phyloP scores from a whole-genome alignment of 2,113 vertebrate genomes.

The Lepus americanus region DNA sequence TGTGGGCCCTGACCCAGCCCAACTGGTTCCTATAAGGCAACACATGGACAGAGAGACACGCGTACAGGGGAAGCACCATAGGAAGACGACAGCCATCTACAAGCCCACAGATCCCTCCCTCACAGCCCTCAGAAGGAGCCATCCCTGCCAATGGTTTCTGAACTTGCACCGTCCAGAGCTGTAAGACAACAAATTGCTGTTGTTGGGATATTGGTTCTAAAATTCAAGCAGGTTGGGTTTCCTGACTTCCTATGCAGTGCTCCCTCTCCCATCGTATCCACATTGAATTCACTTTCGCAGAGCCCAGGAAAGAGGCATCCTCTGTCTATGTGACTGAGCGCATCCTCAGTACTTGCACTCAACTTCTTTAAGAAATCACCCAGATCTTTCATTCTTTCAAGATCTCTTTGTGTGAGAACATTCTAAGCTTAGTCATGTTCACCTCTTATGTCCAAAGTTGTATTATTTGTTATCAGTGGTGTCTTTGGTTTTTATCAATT shows the following conservation, averaged over 20 bases:
- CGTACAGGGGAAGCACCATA: not conserved
- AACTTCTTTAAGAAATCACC: slow-evolving; percentile 6
- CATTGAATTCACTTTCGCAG: not conserved
- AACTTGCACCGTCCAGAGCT: not conserved
- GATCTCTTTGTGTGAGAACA: not conserved
- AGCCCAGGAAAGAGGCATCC: not conserved
- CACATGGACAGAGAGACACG: not conserved
- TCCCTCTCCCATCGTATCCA: not conserved
- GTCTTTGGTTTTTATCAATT: not conserved
- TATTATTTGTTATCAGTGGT: not conserved
- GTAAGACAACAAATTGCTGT: not conserved
- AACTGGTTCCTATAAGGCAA: not conserved
- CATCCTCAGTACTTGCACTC: not conserved
- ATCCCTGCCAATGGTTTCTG: not conserved
- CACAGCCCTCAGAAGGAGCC: not conserved
- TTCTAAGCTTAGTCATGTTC: not conserved
- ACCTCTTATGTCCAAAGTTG: not conserved
- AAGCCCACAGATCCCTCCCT: not conserved
- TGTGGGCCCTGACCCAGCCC: not conserved
- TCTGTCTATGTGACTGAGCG: slow-evolving; percentile 6
- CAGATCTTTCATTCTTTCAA: not conserved
- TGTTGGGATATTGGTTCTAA: not conserved
- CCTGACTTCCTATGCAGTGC: not conserved
- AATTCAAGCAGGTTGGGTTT: not conserved
- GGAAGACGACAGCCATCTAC: not conserved